Percentiles rank a stretch among this genome's conserved stretches.
Conservation (phyloP, 2,113 vertebrate species). For the Heterotis niloticus region DNA sequence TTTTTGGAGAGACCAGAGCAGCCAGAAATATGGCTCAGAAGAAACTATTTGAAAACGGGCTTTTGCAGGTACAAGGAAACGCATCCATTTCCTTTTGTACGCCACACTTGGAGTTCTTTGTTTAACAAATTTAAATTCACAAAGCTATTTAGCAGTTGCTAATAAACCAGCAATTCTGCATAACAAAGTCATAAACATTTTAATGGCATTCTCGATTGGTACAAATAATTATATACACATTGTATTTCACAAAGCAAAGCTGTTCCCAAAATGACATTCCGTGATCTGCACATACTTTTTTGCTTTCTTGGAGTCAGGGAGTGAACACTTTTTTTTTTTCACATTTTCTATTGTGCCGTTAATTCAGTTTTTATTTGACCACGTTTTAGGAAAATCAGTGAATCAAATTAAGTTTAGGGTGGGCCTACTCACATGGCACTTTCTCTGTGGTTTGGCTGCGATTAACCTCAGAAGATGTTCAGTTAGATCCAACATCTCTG, state of each 20-base stretch:
- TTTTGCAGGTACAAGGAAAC: neutral
- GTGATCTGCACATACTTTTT: neutral
- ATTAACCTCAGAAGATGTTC: slow-evolving; percentile 32
- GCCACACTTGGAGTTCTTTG: neutral
- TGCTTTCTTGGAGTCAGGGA: neutral
- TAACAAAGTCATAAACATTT: neutral
- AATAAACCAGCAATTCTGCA: too few species aligned
- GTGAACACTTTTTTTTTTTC: neutral
- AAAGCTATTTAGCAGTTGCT: too few species aligned
- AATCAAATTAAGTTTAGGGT: slow-evolving; percentile 4
- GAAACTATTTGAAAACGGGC: neutral
- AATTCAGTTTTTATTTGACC: slow-evolving; percentile 15
- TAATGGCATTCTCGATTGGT: neutral
- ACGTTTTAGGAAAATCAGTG: slow-evolving; percentile 5
- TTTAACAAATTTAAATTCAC: neutral
- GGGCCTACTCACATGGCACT: slow-evolving; percentile 43
- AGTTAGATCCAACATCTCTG: slow-evolving; percentile 1
- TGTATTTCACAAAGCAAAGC: neutral
- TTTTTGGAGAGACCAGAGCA: neutral
- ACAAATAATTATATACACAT: neutral
- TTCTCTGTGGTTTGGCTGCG: slow-evolving; percentile 59
- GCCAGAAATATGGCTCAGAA: neutral
- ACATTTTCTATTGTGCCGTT: neutral
- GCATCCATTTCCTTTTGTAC: neutral
- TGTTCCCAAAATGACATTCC: neutral